Conservation (phyloP, 2,797 vertebrate species). For the Sciaenops ocellatus region DNA sequence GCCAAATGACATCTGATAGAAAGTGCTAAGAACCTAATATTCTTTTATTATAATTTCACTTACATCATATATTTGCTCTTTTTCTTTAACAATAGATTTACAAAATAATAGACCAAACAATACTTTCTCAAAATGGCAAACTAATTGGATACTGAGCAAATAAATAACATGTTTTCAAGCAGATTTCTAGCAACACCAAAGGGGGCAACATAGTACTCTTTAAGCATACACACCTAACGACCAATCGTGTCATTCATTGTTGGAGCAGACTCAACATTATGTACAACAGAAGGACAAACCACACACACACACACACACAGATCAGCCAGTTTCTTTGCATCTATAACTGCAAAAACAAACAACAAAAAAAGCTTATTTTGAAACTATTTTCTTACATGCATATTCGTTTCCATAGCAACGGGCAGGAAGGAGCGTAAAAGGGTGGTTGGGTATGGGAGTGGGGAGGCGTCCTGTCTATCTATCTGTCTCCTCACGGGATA, state of each 20-base stretch:
- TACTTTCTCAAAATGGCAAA: conserved; percentile 62
- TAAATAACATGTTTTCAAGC: conserved; percentile 68
- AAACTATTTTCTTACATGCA: conserved; percentile 79
- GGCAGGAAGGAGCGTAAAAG: conserved; percentile 37
- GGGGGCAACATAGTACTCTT: conserved; percentile 48
- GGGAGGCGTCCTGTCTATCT: conserved; percentile 3
- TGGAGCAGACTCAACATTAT: conserved; percentile 45
- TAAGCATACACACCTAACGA: conserved; percentile 56
- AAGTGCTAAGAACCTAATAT: conserved; percentile 66
- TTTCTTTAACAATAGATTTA: conserved; percentile 70
- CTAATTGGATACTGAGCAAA: conserved; percentile 61
- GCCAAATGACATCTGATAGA: conserved; percentile 11
- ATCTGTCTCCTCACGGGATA: conserved; percentile 36
- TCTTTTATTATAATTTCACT: conserved; percentile 72
- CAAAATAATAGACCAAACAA: conserved; percentile 70
- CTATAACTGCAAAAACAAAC: conserved; percentile 40
- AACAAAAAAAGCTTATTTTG: conserved; percentile 35
- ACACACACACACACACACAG: conserved; percentile 33
- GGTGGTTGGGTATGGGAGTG: too few species aligned
- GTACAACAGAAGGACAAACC: conserved; percentile 49
- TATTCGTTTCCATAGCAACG: conserved; percentile 68
- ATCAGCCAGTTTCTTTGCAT: conserved; percentile 69
- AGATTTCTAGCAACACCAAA: conserved; percentile 68
- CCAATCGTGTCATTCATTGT: conserved; percentile 33
- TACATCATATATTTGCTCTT: conserved; percentile 58